Conservation (phyloP, 1,140 invertebrate genomes). For the Maconellicoccus hirsutus region DNA sequence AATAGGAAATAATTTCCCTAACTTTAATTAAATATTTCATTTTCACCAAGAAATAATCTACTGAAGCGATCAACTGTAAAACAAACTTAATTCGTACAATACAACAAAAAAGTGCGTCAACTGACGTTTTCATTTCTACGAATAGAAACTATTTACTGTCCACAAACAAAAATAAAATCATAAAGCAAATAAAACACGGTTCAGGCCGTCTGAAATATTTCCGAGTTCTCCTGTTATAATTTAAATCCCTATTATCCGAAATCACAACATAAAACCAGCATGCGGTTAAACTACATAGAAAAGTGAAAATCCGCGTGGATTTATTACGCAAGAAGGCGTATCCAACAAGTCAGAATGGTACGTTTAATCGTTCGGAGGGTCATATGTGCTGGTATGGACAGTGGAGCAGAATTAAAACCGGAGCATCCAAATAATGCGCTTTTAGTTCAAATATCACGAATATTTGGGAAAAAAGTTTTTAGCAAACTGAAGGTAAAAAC, state of each 20-base stretch:
- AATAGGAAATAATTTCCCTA: background rate
- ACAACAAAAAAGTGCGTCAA: background rate
- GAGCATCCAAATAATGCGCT: background rate
- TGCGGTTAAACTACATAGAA: background rate
- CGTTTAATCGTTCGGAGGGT: background rate
- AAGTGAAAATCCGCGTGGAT: background rate
- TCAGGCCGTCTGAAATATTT: background rate
- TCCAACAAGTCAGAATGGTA: background rate
- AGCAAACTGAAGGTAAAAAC: background rate
- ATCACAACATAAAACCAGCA: background rate
- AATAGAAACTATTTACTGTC: background rate
- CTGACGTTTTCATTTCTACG: background rate
- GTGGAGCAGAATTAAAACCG: background rate
- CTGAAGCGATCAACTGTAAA: background rate
- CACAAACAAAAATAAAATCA: background rate
- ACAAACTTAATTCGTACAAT: background rate
- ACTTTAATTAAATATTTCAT: slow-evolving; percentile 6
- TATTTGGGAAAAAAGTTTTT: background rate
- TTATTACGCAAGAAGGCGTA: background rate
- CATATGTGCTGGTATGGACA: background rate
- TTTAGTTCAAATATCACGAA: background rate
- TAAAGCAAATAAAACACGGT: slow-evolving; percentile 4
- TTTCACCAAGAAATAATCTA: slow-evolving; percentile 1
- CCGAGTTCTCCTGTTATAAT: background rate
- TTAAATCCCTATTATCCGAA: background rate